Evolutionary conservation across 2,888 invertebrate species (phyloP).

Genomic region (Busseola fusca): DNA sequence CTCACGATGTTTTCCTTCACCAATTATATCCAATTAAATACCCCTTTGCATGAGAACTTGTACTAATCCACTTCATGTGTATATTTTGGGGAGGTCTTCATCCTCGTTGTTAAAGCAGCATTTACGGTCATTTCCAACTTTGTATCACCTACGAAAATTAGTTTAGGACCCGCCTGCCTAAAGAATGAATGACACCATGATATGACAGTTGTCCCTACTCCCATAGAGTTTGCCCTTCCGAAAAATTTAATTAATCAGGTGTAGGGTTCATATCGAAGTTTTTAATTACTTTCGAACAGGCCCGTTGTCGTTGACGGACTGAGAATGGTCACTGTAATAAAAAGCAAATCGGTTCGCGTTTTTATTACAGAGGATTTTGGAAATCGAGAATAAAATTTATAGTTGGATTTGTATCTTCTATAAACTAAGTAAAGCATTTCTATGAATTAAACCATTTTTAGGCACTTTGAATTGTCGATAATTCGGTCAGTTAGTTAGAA

Average conservation of each 20-base stretch:
- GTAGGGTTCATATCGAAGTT: background rate
- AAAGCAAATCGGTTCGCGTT: too few relatives aligned
- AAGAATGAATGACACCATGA: background rate
- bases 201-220: background rate
- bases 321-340: background rate
- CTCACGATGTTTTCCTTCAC: too few relatives aligned
- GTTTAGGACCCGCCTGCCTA: background rate
- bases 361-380: background rate
- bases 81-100: background rate
- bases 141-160: background rate
- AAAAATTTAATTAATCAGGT: conserved; percentile 1
- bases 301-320: background rate
- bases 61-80: background rate
- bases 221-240: background rate
- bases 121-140: background rate
- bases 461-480: background rate
- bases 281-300: background rate
- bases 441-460: background rate
- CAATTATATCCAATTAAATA: background rate
- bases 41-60: background rate
- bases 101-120: background rate
- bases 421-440: background rate
- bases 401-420: background rate
- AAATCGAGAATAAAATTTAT: background rate
- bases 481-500: background rate